phyloP scores from a whole-genome alignment of 2,113 vertebrate genomes.

The Tachysurus fulvidraco region DNA sequence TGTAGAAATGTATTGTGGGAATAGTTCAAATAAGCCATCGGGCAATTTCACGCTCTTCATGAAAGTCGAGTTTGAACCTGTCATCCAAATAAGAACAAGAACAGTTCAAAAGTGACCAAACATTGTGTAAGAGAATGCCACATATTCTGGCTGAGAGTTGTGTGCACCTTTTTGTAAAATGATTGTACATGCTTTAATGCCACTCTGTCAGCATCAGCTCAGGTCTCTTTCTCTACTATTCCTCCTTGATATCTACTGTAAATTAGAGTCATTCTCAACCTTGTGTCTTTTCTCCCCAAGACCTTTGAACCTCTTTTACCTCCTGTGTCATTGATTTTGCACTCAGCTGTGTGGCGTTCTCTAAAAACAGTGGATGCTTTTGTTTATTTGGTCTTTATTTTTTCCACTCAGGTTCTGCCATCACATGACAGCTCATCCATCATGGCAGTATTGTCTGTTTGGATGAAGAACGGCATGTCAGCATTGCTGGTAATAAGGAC shows the following conservation, averaged over 20 bases:
- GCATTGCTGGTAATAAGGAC: conserved; percentile 54
- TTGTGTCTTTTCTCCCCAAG: neutral
- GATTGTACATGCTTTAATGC: neutral
- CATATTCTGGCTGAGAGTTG: neutral
- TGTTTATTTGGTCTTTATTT: conserved; percentile 54
- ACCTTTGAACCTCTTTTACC: conserved; percentile 34
- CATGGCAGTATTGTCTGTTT: conserved; percentile 47
- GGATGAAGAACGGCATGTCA: conserved; percentile 41
- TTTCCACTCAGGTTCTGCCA: conserved; percentile 19
- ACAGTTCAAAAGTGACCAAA: conserved; percentile 48
- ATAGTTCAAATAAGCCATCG: conserved; percentile 52
- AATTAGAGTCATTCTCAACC: neutral
- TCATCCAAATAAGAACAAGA: conserved; percentile 57
- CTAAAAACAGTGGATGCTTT: conserved; percentile 1
- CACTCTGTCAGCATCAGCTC: neutral
- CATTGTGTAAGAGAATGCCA: conserved; percentile 32
- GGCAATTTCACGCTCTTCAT: conserved; percentile 62
- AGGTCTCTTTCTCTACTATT: neutral
- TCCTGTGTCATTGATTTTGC: conserved; percentile 51
- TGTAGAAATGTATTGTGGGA: conserved; percentile 48
- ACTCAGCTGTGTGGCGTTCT: conserved; percentile 14
- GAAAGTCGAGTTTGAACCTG: conserved; percentile 54
- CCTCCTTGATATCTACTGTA: neutral
- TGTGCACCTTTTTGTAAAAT: neutral
- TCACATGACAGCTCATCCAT: conserved; percentile 55